These are phyloP conservation scores for Sebastes diaconus DNA, from an alignment of 2,797 vertebrate genomes.

Conservation along the genomic window DNA sequence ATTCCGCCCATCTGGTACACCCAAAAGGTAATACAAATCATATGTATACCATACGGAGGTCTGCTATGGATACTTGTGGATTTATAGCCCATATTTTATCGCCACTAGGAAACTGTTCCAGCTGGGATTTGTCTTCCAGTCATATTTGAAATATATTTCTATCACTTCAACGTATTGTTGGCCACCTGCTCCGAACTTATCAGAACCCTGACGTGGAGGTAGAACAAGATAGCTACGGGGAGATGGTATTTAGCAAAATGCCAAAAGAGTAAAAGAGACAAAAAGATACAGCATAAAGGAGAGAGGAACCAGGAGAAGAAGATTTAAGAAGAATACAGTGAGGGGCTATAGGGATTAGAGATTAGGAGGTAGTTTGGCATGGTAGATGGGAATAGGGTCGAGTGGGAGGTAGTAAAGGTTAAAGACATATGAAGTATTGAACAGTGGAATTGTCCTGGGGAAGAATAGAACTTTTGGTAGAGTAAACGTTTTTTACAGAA, in stretches of 20 bases:
- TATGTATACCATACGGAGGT: background rate
- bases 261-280: background rate
- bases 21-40: background rate
- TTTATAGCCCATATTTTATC: constrained; percentile 18
- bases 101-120: constrained; percentile 5
- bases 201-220: background rate
- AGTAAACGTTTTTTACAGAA: background rate
- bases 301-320: background rate
- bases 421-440: background rate
- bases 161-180: background rate
- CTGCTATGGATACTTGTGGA: background rate
- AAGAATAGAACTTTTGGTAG: background rate
- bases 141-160: background rate
- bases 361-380: background rate
- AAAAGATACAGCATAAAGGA: background rate
- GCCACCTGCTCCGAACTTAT: background rate
- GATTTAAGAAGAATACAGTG: background rate
- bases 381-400: background rate
- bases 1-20: background rate
- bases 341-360: too few species aligned
- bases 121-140: constrained; percentile 8
- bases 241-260: background rate
- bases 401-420: background rate
- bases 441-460: background rate
- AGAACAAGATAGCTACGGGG: background rate